Evolutionary conservation across 1,140 invertebrate species (phyloP), one percentile per base, ranked within the genome.

Genomic region (Orussus abietinus): DNA sequence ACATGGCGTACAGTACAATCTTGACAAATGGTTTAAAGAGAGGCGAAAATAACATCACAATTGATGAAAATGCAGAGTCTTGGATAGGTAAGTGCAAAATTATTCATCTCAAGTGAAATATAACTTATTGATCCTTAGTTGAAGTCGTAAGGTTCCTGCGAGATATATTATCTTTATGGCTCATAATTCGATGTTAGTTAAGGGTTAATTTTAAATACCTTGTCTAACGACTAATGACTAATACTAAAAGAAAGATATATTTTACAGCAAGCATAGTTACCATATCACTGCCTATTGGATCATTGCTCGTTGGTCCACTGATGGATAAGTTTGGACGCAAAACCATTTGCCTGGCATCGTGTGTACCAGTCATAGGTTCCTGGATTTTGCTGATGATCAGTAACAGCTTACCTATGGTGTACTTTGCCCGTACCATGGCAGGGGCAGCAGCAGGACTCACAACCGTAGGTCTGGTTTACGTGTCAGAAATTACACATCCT

Each of bases 241-340:
- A n/a, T n/a, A n/a, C n/a, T n/a, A n/a, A n/a, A n/a, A 13, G 29
- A 38, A 40, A 13, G 22, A 39, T 48, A 41, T 13, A 38, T 45
- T 49, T 75, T 67, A 36, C 48, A 80, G 79, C 77, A 9, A 79
- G 78, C 57, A 61, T 80, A 15, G 70, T 77, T 3, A 73, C 76
- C 11, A 68, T 81, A 49, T 64, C 74, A 0, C 58, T 76, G 2
- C 79, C 78, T 2, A 37, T 79, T 19, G 79, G 79, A 15, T 70
- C 78, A 0, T 38, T 78, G 0, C 37, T 75, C 3, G 64, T 72
- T 20, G 75, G 81, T 3, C 77, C 75, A 19, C 43, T 81, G n/a
- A 80, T 85, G 71, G 83, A 86, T 54, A 71, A 65, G 53, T 75
- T 78, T 52, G 85, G 85, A 2, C 59, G 84, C 4, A 84, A 78